A percentile compares a stretch with the other conserved stretches of the same genome.
phyloP scores from a whole-genome alignment of 2,888 invertebrate genomes.

The Spodoptera picta region DNA sequence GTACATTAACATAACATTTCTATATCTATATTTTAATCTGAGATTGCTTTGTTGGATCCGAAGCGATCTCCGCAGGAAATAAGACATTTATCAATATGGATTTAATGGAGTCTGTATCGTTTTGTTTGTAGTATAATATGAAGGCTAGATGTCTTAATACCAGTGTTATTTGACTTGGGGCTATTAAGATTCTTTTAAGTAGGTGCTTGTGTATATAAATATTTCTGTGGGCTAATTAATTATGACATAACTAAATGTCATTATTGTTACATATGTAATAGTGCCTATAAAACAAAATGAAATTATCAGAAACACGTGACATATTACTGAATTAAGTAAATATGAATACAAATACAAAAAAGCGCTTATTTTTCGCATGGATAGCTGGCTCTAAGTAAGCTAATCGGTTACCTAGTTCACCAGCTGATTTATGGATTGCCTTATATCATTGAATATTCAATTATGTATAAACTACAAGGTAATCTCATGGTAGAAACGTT shows the following conservation, averaged over 20 bases:
- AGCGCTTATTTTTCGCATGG: no score
- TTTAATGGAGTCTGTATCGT: background rate
- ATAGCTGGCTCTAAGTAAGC: slow-evolving; percentile 5
- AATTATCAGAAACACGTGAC: no score
- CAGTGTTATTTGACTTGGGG: no score
- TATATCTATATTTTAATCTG: slow-evolving; percentile 24
- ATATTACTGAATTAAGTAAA: no score
- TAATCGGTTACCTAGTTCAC: slow-evolving; percentile 36
- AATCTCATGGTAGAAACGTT: slow-evolving; percentile 23
- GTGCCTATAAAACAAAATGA: no score
- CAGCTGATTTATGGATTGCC: slow-evolving; percentile 30
- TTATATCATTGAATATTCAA: slow-evolving; percentile 44
- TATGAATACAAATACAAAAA: no score
- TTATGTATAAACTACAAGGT: slow-evolving; percentile 37
- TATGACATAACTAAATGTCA: no score
- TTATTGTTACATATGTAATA: no score
- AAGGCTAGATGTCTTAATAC: no score
- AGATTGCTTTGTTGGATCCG: slow-evolving; percentile 41
- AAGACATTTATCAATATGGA: slow-evolving; percentile 25
- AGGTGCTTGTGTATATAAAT: no score
- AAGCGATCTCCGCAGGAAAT: slow-evolving; percentile 38
- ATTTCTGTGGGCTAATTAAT: no score
- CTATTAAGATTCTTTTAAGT: no score
- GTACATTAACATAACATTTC: slow-evolving; percentile 3
- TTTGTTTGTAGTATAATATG: slow-evolving; percentile 9